A percentile compares a stretch with the other conserved stretches of the same genome.
phyloP scores from a whole-genome alignment of 2,113 vertebrate genomes.

The Acanthisitta chloris region DNA sequence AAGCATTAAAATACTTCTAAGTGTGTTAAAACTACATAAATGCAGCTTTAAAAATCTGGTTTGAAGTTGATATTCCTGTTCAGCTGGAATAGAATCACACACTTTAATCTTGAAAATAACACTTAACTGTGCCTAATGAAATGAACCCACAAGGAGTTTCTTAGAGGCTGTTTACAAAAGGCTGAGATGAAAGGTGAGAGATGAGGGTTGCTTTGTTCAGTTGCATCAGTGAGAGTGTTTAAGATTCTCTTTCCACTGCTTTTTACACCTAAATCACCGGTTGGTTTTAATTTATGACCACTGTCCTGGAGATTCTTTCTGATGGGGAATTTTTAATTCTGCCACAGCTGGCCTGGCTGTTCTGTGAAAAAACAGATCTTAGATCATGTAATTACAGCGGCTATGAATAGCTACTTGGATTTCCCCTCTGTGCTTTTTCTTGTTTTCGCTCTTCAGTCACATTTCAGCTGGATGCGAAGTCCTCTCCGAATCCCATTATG shows the following conservation, averaged over 20 bases:
- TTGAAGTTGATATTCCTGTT: neutral
- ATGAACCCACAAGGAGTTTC: neutral
- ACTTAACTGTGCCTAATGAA: neutral
- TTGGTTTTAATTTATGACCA: neutral
- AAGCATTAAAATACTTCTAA: neutral
- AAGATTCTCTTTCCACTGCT: neutral
- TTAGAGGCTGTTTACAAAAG: neutral
- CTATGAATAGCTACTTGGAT: neutral
- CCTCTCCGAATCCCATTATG: neutral
- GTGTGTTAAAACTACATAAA: neutral
- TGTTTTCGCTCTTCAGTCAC: neutral
- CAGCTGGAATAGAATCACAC: neutral
- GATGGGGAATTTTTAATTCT: neutral
- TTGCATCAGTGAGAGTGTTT: neutral
- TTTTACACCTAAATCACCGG: neutral
- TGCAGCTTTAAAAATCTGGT: neutral
- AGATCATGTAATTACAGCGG: neutral
- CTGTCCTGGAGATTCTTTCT: neutral
- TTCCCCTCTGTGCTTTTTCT: neutral
- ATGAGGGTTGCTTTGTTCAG: neutral
- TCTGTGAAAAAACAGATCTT: neutral
- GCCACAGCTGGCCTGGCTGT: neutral
- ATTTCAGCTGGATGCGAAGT: neutral
- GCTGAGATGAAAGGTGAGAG: neutral
- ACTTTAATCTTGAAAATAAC: neutral